A percentile compares a stretch with the other conserved stretches of the same genome.
Conservation (phyloP, 1,140 invertebrate species). For the Subanguina moxae region DNA sequence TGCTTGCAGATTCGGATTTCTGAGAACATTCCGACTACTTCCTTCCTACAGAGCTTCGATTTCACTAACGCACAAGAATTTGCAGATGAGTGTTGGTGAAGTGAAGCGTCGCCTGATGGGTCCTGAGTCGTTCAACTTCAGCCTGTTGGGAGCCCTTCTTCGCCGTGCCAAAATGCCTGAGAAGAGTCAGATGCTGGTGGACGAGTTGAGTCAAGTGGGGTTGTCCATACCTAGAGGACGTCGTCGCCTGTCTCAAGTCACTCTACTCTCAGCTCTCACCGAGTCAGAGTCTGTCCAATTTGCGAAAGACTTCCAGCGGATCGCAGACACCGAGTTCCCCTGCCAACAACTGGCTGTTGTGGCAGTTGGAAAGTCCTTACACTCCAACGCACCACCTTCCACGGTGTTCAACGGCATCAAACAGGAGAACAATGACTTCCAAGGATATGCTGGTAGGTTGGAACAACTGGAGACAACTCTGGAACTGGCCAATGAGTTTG, state of each 20-base stretch:
- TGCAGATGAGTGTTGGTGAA: slow-evolving; percentile 51
- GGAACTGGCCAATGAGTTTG: slow-evolving; percentile 19
- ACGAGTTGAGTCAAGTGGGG: slow-evolving; percentile 40
- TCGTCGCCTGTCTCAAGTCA: slow-evolving; percentile 40
- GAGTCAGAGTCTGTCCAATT: slow-evolving; percentile 43
- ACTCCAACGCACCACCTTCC: neutral
- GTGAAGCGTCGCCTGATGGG: slow-evolving; percentile 49
- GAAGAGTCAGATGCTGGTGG: slow-evolving; percentile 42
- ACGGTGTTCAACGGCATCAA: neutral
- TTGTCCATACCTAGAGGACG: slow-evolving; percentile 46
- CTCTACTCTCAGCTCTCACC: slow-evolving; percentile 47
- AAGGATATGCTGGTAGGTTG: slow-evolving; percentile 2
- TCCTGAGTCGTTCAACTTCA: slow-evolving; percentile 49
- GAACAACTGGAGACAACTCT: slow-evolving; percentile 18
- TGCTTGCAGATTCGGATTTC: too few relatives aligned
- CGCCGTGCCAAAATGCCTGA: slow-evolving; percentile 50
- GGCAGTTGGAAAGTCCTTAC: neutral
- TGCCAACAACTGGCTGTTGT: slow-evolving; percentile 28
- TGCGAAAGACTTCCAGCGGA: slow-evolving; percentile 38
- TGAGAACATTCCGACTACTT: too few relatives aligned
- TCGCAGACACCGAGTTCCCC: slow-evolving; percentile 48
- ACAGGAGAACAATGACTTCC: neutral
- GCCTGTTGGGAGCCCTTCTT: slow-evolving; percentile 40
- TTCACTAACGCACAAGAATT: neutral
- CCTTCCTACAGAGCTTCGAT: too few relatives aligned